phyloP scores from a whole-genome alignment of 2,113 vertebrate species.

The Mesitornis unicolor region DNA sequence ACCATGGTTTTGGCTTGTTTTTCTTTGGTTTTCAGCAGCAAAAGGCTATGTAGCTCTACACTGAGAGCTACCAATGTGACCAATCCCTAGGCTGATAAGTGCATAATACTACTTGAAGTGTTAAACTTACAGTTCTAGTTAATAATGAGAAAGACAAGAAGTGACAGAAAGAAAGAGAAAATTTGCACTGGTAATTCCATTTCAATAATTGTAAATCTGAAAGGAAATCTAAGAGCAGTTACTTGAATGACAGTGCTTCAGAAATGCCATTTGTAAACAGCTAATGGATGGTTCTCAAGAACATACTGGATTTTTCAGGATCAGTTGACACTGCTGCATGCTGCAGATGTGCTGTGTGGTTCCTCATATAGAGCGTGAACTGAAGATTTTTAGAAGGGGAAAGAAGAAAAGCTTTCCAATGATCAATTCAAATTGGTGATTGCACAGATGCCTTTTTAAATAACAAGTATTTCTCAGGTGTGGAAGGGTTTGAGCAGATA shows the following conservation, averaged over 20 bases:
- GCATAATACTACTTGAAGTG: neutral
- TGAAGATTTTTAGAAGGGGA: neutral
- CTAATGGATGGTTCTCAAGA: neutral
- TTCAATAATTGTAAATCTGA: neutral
- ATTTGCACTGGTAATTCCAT: neutral
- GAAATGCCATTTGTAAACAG: neutral
- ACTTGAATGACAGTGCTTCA: neutral
- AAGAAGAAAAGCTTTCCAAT: neutral
- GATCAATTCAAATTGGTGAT: neutral
- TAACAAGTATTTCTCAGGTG: neutral
- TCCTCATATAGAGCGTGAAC: neutral
- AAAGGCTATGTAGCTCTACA: neutral
- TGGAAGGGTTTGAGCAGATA: neutral
- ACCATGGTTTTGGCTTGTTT: neutral
- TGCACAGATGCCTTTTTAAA: neutral
- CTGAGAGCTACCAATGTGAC: neutral
- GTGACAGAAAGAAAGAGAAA: neutral
- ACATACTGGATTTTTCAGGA: neutral
- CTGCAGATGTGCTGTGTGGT: neutral
- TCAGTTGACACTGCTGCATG: neutral
- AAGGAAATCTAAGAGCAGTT: neutral
- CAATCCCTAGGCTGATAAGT: neutral
- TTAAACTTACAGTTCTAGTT: neutral
- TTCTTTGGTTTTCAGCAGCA: neutral
- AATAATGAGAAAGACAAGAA: neutral